Conservation (phyloP, 1,140 invertebrate genomes). For the Sitobion miscanthi region DNA sequence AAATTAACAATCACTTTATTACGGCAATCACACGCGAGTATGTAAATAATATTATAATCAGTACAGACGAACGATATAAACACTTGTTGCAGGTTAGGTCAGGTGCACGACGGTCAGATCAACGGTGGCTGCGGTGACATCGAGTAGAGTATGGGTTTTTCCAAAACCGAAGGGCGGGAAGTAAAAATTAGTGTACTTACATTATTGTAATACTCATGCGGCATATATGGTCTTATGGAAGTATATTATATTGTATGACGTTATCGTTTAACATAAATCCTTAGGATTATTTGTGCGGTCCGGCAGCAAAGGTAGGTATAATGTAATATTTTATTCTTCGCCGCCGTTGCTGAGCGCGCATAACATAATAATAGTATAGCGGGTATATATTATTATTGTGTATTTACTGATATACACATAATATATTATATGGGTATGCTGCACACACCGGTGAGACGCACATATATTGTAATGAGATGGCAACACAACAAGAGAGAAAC, state of each 20-base stretch:
- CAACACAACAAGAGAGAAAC: conserved; percentile 12
- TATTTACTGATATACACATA: not conserved
- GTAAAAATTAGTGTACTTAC: conserved; percentile 7
- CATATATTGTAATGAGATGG: not conserved
- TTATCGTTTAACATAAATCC: conserved; percentile 11
- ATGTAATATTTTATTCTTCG: not conserved
- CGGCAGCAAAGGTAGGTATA: not conserved
- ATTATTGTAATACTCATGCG: no score
- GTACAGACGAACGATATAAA: not conserved
- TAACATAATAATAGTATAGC: not conserved
- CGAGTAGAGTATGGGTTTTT: not conserved
- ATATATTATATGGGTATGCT: not conserved
- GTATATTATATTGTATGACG: not conserved
- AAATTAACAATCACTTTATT: not conserved
- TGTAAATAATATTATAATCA: no score
- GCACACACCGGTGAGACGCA: no score
- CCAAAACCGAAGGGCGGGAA: not conserved
- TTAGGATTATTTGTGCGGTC: not conserved
- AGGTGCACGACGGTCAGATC: not conserved
- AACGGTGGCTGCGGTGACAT: not conserved
- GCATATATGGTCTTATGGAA: not conserved
- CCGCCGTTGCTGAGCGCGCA: not conserved
- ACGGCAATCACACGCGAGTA: not conserved
- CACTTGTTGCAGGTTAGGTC: no score
- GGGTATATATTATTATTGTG: not conserved